Evolutionary conservation across 2,113 vertebrate species (phyloP), one percentile per base, ranked within the genome.

Genomic region (Perca flavescens): DNA sequence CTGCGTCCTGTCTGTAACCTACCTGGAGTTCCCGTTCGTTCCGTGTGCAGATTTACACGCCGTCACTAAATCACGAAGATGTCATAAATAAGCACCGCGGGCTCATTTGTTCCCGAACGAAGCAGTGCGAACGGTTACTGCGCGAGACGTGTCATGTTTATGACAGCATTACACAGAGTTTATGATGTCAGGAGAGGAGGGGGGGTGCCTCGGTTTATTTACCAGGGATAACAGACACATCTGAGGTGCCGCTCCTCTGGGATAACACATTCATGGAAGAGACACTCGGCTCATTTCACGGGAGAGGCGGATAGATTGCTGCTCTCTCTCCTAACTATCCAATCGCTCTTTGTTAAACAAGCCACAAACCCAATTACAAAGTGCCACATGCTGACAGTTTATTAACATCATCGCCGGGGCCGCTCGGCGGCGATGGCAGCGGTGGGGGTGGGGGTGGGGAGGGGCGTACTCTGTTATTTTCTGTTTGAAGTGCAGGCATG

Each of bases 291-390:
- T 94, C 91, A 93, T 94, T 94, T 94, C 90, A 85, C 87, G 68
- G 74, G 78, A 79, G 91, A 90, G 90, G 82, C 53, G 77, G 91
- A 92, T 80, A 86, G 92, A 92, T 92, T 80, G 91, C 85, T 62
- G 82, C 87, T 91, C 90, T 91, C 74, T 77, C 81, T 84, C 80
- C 89, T 88, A 93, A 94, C 91, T 93, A 94, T 91, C 92, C 86
- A 85, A 94, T 94, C 88, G 80, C 86, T 94, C 93, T 92, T 94
- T 94, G 92, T 94, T 94, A 93, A 94, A 95, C 88, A 92, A 94
- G 93, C 84, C 92, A 92, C 90, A 92, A 92, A 94, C 91, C 87
- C 92, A 92, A 93, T 93, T 93, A 94, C 92, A 90, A 89, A 93
- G 90, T 89, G 92, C 91, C 89, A 90, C 91, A 85, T 62, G 80